Conservation (phyloP, 1,140 invertebrate species). For the Leptopilina clavipes region DNA sequence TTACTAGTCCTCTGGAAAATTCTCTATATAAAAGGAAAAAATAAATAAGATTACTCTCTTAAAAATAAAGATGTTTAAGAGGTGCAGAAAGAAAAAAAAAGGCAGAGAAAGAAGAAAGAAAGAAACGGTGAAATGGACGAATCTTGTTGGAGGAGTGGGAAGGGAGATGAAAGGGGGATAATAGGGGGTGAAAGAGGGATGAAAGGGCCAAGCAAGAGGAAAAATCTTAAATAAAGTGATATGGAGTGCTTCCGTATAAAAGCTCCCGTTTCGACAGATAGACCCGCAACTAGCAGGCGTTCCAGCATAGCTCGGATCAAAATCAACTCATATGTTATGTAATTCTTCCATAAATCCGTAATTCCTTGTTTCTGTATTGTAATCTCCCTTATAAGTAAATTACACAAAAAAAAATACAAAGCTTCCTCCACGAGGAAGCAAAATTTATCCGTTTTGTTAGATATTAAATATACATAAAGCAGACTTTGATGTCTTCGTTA, state of each 20-base stretch:
- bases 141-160: constrained; percentile 27
- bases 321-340: constrained; percentile 57
- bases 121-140: background rate
- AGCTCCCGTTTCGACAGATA: constrained; percentile 73
- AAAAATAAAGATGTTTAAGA: constrained; percentile 59
- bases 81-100: constrained; percentile 21
- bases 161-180: constrained; percentile 66
- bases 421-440: too few relatives aligned
- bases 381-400: too few relatives aligned
- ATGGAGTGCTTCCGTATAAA: constrained; percentile 77
- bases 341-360: too few relatives aligned
- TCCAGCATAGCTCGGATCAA: constrained; percentile 53
- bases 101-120: background rate
- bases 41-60: constrained; percentile 53
- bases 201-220: constrained; percentile 74
- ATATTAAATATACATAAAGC: too few relatives aligned
- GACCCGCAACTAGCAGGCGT: constrained; percentile 58
- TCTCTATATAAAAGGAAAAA: constrained; percentile 22
- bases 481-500: too few relatives aligned
- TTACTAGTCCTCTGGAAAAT: too few relatives aligned
- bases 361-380: constrained; percentile 47
- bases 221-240: constrained; percentile 77
- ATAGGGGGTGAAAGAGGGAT: constrained; percentile 73
- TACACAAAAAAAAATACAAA: too few relatives aligned
- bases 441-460: too few relatives aligned